phyloP scores from a whole-genome alignment of 30 jellyfish, hydroid and myxozoan species.

The Cassiopea andromeda region DNA sequence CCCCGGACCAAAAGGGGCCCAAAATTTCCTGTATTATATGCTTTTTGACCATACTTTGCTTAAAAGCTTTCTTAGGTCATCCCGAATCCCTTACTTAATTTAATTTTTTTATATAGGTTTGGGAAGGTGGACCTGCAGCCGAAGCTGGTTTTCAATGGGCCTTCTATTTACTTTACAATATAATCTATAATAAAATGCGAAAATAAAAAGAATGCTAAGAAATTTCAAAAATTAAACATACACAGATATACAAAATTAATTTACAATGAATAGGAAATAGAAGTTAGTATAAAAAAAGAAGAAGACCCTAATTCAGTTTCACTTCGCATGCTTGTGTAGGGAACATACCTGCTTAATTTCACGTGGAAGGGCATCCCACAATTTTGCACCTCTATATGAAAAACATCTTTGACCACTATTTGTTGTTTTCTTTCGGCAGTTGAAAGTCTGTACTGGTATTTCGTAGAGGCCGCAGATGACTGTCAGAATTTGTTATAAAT shows the following conservation, averaged over 20 bases:
- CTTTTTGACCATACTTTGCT: too few species aligned
- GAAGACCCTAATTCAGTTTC: not conserved
- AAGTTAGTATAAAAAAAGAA: not conserved
- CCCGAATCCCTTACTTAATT: too few species aligned
- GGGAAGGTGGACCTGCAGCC: too few species aligned
- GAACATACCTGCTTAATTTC: conserved; percentile 37
- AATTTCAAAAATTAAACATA: not conserved
- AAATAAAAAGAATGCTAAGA: too few species aligned
- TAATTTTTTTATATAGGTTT: too few species aligned
- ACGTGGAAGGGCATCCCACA: conserved; percentile 40
- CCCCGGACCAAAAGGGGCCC: too few species aligned
- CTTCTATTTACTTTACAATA: too few species aligned
- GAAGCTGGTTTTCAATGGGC: too few species aligned
- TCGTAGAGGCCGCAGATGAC: conserved; percentile 33
- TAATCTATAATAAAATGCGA: too few species aligned
- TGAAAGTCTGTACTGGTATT: conserved; percentile 25
- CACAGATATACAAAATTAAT: not conserved
- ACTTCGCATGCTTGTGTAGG: not conserved
- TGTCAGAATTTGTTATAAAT: conserved; percentile 16
- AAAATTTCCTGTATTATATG: too few species aligned
- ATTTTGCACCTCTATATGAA: conserved; percentile 48
- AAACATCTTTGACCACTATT: conserved; percentile 27
- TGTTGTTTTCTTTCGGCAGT: conserved; percentile 34
- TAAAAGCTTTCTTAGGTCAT: too few species aligned
- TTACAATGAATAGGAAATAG: not conserved